These are phyloP conservation scores for Neomorphus geoffroyi DNA, from an alignment of 2,797 vertebrate species.

Conservation along the genomic window DNA sequence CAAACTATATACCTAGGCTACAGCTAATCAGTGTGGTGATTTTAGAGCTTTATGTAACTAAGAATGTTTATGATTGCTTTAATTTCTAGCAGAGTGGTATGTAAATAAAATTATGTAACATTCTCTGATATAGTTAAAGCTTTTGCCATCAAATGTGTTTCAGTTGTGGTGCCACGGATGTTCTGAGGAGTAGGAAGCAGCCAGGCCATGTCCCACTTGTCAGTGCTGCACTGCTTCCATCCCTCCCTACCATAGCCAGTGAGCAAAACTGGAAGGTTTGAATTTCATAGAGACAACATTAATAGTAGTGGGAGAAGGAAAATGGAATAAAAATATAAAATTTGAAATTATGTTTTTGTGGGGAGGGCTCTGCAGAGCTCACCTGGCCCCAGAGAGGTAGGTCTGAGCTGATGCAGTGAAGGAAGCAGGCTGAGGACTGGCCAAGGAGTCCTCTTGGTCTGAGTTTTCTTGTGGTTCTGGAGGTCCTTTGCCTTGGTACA, in stretches of 20 bases:
- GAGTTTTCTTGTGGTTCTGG: too few species aligned
- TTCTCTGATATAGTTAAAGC: background rate
- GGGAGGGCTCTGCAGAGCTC: too few species aligned
- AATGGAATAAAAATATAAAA: background rate
- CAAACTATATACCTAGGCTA: background rate
- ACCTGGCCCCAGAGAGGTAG: too few species aligned
- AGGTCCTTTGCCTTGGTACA: too few species aligned
- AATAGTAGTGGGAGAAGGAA: background rate
- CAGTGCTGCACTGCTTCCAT: background rate
- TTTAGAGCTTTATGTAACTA: background rate
- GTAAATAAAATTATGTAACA: background rate
- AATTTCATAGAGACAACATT: background rate
- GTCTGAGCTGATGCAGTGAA: too few species aligned
- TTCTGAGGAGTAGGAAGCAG: background rate
- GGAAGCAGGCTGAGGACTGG: too few species aligned
- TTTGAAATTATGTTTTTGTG: background rate
- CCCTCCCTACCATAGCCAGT: background rate
- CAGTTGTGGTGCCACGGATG: background rate
- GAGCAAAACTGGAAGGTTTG: background rate
- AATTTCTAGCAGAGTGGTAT: background rate
- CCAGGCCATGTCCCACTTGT: background rate
- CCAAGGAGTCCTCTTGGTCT: too few species aligned
- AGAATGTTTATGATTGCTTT: background rate
- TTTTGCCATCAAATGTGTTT: background rate
- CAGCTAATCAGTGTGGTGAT: background rate